Base-by-base conservation (phyloP, 2,113 vertebrate species). In the Pangasianodon hypophthalmus region DNA sequence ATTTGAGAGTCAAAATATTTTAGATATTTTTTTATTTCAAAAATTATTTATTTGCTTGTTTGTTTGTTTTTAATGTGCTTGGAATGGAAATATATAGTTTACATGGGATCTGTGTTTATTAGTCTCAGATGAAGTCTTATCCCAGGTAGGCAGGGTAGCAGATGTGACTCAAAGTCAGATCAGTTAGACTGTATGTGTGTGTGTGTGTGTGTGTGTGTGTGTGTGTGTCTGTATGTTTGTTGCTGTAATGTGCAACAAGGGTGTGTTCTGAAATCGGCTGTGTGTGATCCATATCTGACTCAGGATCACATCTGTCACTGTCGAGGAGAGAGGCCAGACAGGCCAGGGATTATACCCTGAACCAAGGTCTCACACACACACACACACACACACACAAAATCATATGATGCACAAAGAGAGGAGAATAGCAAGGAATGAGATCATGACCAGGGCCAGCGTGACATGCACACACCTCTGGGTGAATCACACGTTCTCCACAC, bases 301-400 rank as follows among this genome's bases (percentile, higher is more conserved):
- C 87, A 89, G 64, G 24, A 69, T 87, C 90, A 91, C 90, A 91
- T 91, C 90, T 91, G 90, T 79, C 81, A 88, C 88, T 89, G 54
- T 89, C 19, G 84, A 89, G 67, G 85, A 87, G 52, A 60, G 21
- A 88, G 67, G 77, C 54, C 88, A 87, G 67, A 83, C 75, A 84
- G 85, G 50, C 41, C 69, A 50, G 79, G 84, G 90, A 91, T 91
- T 91, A 91, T 87, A 64, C 3, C 2, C 64, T 19, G 85, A 91
- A 88, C 75, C 75, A 88, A 88, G 90, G 75, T 91, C 64, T 62
- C 80, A 6, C 62, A 21, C 13, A 62, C 60, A 11, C 82, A 16
- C 75, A 82, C 79, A n/a, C 29, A 54, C 48, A 81, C 79, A 52
- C 50, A 54, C 50, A 77, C 79, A 56, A 18, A 41, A n/a, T 11